Conservation (phyloP, 2,113 vertebrate genomes). For the Galeopterus variegatus region DNA sequence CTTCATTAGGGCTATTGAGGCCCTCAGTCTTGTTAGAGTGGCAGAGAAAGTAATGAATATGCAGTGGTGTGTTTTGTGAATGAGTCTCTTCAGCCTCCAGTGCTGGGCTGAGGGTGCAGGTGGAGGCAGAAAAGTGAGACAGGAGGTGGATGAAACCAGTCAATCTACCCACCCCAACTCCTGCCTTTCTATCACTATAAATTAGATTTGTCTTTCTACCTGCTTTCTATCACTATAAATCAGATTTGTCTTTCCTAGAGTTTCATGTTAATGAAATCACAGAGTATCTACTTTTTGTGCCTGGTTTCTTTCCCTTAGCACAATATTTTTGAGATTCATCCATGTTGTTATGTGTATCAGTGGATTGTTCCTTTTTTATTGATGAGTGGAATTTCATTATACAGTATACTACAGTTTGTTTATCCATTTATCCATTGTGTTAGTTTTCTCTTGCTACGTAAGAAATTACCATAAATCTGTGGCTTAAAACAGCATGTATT, state of each 20-base stretch:
- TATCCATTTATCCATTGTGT: background rate
- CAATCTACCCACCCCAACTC: too few relatives aligned
- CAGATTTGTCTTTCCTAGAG: slow-evolving; percentile 17
- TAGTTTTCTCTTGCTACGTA: slow-evolving; percentile 20
- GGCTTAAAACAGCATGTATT: background rate
- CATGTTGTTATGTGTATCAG: background rate
- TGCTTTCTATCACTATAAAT: slow-evolving; percentile 3
- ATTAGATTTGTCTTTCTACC: background rate
- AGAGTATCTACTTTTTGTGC: background rate
- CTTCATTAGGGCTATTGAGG: background rate
- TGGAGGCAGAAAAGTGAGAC: background rate
- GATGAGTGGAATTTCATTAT: background rate
- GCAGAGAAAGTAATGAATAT: background rate
- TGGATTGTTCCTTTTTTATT: background rate
- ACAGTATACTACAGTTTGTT: background rate
- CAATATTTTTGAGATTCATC: background rate
- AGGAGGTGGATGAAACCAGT: background rate
- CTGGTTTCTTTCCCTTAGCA: background rate
- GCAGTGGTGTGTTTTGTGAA: background rate
- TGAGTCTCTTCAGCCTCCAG: background rate
- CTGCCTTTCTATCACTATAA: background rate
- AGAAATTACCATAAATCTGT: background rate
- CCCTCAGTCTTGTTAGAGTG: background rate
- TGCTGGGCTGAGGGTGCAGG: background rate
- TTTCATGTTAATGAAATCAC: background rate